Evolutionary conservation across 2,113 vertebrate species (phyloP).

Genomic region (Taurulus bubalis): DNA sequence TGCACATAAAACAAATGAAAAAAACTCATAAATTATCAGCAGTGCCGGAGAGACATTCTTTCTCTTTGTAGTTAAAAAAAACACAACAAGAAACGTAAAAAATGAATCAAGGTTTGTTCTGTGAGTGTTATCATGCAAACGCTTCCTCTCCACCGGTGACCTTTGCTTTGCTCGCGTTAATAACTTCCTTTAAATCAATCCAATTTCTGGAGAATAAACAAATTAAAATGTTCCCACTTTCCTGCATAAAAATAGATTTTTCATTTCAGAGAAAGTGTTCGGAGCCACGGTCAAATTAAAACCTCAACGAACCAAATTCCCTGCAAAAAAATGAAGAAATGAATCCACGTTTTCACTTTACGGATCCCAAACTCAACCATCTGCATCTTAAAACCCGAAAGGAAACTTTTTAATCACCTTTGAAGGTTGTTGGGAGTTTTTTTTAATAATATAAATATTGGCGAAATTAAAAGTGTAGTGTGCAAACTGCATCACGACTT

Average conservation of each 20-base stretch:
- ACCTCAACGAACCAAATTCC: not conserved
- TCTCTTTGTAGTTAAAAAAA: not conserved
- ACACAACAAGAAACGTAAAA: not conserved
- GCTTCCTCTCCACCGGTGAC: too few species aligned
- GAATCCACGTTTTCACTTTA: not conserved
- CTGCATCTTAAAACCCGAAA: not conserved
- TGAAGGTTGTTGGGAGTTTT: not conserved
- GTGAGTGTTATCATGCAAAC: not conserved
- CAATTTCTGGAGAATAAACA: not conserved
- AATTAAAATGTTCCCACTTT: not conserved
- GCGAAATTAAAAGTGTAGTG: too few species aligned
- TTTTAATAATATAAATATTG: too few species aligned
- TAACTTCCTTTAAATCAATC: not conserved
- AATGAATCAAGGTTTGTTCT: not conserved
- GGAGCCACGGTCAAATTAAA: not conserved
- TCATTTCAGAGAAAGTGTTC: not conserved
- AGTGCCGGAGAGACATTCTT: not conserved
- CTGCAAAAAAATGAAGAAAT: not conserved
- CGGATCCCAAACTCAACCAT: not conserved
- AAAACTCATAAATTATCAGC: slow-evolving; percentile 26
- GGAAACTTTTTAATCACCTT: not conserved
- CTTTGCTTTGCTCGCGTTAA: not conserved
- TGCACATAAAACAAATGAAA: not conserved
- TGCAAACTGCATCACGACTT: not conserved
- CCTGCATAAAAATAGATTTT: not conserved